phyloP scores from a whole-genome alignment of 2,888 invertebrate genomes.

The Harmothoe impar region DNA sequence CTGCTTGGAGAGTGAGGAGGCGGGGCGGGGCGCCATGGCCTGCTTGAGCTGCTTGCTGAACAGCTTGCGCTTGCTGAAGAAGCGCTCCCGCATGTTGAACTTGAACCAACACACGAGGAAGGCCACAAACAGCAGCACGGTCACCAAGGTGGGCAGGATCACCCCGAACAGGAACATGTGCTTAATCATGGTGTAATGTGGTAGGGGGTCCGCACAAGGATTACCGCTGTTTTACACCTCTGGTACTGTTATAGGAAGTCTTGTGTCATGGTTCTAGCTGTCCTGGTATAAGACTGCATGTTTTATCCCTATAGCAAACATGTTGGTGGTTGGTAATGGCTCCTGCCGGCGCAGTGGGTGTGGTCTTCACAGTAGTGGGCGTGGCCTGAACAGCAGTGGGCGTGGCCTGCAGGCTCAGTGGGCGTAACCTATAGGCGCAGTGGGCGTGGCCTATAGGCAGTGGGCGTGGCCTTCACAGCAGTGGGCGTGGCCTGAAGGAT shows the following conservation, averaged over 20 bases:
- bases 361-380: too few species aligned
- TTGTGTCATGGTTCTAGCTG: background rate
- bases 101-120: slow-evolving; percentile 81
- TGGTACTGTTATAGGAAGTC: background rate
- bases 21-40: background rate
- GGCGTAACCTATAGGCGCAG: background rate
- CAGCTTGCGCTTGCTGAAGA: slow-evolving; percentile 59
- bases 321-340: too few species aligned
- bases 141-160: slow-evolving; percentile 79
- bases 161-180: slow-evolving; percentile 80
- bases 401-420: background rate
- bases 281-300: too few species aligned
- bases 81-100: slow-evolving; percentile 68
- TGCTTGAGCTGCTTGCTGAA: slow-evolving; percentile 60
- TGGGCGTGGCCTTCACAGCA: background rate
- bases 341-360: too few species aligned
- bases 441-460: background rate
- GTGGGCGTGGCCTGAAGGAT: too few species aligned
- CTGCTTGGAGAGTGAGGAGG: slow-evolving; percentile 6
- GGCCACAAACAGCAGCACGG: slow-evolving; percentile 77
- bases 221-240: background rate
- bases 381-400: too few species aligned
- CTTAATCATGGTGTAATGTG: slow-evolving; percentile 63
- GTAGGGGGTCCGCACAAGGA: background rate
- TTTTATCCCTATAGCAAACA: too few species aligned